phyloP scores from a whole-genome alignment of 1,140 invertebrate genomes.

The Drosophila chauvacae region DNA sequence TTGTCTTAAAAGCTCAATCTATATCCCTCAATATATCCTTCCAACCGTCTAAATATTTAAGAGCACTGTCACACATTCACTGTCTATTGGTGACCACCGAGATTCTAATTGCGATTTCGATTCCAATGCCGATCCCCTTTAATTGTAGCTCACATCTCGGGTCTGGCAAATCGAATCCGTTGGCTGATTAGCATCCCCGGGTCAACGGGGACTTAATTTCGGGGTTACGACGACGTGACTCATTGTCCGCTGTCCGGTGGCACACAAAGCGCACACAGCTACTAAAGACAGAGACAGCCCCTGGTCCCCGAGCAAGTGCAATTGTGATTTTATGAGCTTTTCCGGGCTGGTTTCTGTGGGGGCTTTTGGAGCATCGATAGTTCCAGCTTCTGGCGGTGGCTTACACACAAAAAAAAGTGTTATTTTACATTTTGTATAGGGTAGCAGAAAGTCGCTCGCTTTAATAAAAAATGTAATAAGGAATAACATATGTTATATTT shows the following conservation, averaged over 20 bases:
- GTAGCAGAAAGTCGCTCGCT: background rate
- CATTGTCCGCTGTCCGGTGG: conserved; percentile 47
- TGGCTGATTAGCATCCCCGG: conserved; percentile 61
- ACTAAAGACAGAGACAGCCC: conserved; percentile 20
- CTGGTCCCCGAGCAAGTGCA: conserved; percentile 48
- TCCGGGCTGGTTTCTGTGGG: conserved; percentile 38
- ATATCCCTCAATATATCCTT: background rate
- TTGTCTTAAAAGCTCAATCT: background rate
- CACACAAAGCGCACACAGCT: conserved; percentile 30
- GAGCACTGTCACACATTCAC: background rate
- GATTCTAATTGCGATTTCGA: background rate
- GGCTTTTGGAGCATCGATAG: conserved; percentile 51
- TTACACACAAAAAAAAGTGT: conserved; percentile 10
- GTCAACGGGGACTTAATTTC: conserved; percentile 49
- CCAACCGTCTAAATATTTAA: background rate
- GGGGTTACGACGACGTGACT: conserved; percentile 59
- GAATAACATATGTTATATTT: too few species aligned
- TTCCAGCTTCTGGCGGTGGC: conserved; percentile 10
- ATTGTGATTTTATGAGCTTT: conserved; percentile 72
- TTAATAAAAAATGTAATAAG: too few species aligned
- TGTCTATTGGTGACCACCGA: conserved; percentile 1
- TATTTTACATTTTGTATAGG: background rate
- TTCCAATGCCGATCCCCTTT: conserved; percentile 6
- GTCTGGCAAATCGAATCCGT: conserved; percentile 18
- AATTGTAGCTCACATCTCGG: conserved; percentile 35